phyloP scores from a whole-genome alignment of 2,888 invertebrate species.

The Pammene aurita region DNA sequence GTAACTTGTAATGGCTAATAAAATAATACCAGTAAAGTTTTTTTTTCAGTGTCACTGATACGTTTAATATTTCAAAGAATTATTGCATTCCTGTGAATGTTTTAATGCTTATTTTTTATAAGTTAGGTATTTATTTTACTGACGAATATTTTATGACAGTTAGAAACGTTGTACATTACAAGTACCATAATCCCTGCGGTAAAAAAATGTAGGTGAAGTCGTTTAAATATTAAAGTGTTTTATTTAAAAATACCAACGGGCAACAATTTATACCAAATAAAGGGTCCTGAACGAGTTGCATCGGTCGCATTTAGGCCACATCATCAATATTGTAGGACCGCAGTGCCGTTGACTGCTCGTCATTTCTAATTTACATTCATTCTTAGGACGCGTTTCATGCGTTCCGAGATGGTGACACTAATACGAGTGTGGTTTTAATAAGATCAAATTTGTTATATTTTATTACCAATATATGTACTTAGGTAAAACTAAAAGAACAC shows the following conservation, averaged over 20 bases:
- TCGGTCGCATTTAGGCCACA: background rate
- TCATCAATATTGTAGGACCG: slow-evolving; percentile 21
- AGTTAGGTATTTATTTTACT: background rate
- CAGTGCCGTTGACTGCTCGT: slow-evolving; percentile 33
- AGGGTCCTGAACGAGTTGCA: slow-evolving; percentile 44
- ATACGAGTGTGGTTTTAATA: too few relatives aligned
- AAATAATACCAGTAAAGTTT: too few relatives aligned
- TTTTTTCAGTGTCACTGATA: too few relatives aligned
- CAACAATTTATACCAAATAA: slow-evolving; percentile 42
- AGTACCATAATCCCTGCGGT: background rate
- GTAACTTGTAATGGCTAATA: too few relatives aligned
- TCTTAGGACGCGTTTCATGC: slow-evolving; percentile 5
- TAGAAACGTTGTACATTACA: too few relatives aligned
- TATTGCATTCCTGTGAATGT: too few relatives aligned
- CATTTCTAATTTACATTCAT: slow-evolving; percentile 42
- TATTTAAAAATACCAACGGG: background rate
- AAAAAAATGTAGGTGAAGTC: background rate
- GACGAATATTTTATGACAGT: too few relatives aligned
- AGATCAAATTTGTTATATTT: too few relatives aligned
- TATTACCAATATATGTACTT: too few relatives aligned
- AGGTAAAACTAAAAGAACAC: too few relatives aligned
- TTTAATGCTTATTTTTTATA: too few relatives aligned
- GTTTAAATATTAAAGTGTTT: background rate
- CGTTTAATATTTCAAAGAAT: too few relatives aligned
- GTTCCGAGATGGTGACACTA: background rate